Evolutionary conservation across 2,797 vertebrate species (phyloP).

Genomic region (Holocentrus rufus): DNA sequence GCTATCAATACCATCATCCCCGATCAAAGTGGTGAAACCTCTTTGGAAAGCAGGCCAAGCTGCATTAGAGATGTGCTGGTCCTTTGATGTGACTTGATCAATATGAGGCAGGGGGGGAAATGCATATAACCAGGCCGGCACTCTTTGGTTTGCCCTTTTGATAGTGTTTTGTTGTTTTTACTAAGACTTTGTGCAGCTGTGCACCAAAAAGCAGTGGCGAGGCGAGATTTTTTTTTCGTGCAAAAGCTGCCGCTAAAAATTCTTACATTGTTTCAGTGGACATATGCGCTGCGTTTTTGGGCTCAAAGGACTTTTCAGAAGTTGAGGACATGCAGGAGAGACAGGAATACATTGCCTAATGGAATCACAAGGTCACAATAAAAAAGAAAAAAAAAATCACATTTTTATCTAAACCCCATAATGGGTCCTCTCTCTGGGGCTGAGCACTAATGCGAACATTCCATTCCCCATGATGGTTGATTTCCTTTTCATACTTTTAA

Average conservation of each 20-base stretch:
- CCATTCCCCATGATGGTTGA: slow-evolving; percentile 73
- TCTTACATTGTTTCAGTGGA: slow-evolving; percentile 69
- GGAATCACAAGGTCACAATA: slow-evolving; percentile 83
- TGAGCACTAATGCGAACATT: slow-evolving; percentile 81
- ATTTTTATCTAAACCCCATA: slow-evolving; percentile 79
- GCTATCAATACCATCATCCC: slow-evolving; percentile 87
- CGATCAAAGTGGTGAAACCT: slow-evolving; percentile 86
- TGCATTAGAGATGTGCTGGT: slow-evolving; percentile 82
- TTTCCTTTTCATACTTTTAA: slow-evolving; percentile 80
- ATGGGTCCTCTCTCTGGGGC: slow-evolving; percentile 79
- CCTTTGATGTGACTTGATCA: slow-evolving; percentile 88
- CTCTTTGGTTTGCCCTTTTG: slow-evolving; percentile 82
- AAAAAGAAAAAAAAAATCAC: slow-evolving; percentile 54
- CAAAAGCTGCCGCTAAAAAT: slow-evolving; percentile 49
- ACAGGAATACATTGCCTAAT: slow-evolving; percentile 77
- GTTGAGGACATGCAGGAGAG: slow-evolving; percentile 57
- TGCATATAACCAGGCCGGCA: slow-evolving; percentile 78
- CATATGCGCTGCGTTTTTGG: slow-evolving; percentile 29
- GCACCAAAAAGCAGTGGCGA: slow-evolving; percentile 55
- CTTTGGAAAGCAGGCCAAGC: slow-evolving; percentile 82
- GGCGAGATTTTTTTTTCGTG: slow-evolving; percentile 63
- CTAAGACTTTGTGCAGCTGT: slow-evolving; percentile 66
- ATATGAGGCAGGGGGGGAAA: slow-evolving; percentile 79
- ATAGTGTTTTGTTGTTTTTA: slow-evolving; percentile 80
- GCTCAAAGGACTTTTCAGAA: slow-evolving; percentile 65